Conservation (phyloP, 2,113 vertebrate genomes). For the Polypterus senegalus region DNA sequence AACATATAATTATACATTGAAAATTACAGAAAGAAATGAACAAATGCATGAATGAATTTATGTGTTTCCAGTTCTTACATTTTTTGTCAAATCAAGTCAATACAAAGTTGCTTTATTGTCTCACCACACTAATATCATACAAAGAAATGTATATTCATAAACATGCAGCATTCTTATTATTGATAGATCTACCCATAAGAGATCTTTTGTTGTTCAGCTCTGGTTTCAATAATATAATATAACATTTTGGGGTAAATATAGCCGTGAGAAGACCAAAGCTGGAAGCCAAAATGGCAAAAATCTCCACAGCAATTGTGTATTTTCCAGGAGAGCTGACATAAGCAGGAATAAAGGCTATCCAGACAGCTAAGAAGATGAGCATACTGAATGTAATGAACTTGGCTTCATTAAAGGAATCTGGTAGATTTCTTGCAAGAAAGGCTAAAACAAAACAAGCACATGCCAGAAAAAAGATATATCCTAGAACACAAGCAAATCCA, state of each 20-base stretch:
- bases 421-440: slow-evolving; percentile 33
- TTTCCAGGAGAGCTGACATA: slow-evolving; percentile 48
- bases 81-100: too few relatives aligned
- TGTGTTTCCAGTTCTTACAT: too few relatives aligned
- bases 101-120: too few relatives aligned
- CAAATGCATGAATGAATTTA: too few relatives aligned
- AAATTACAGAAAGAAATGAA: too few relatives aligned
- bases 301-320: slow-evolving; percentile 44
- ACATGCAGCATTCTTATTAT: slow-evolving; percentile 10
- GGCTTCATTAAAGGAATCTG: slow-evolving; percentile 39
- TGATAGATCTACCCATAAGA: slow-evolving; percentile 27
- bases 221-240: slow-evolving; percentile 42
- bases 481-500: slow-evolving; percentile 24
- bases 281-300: slow-evolving; percentile 49
- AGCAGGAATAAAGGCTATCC: slow-evolving; percentile 42
- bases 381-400: slow-evolving; percentile 48
- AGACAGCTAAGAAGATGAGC: slow-evolving; percentile 49
- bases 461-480: slow-evolving; percentile 32
- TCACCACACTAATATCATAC: too few relatives aligned
- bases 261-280: slow-evolving; percentile 43
- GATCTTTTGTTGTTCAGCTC: slow-evolving; percentile 46
- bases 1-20: too few relatives aligned
- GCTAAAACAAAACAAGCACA: slow-evolving; percentile 31
- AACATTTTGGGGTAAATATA: slow-evolving; percentile 50
- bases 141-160: too few relatives aligned